Conservation (phyloP, 2,113 vertebrate species). For the Sclerurus mexicanus region DNA sequence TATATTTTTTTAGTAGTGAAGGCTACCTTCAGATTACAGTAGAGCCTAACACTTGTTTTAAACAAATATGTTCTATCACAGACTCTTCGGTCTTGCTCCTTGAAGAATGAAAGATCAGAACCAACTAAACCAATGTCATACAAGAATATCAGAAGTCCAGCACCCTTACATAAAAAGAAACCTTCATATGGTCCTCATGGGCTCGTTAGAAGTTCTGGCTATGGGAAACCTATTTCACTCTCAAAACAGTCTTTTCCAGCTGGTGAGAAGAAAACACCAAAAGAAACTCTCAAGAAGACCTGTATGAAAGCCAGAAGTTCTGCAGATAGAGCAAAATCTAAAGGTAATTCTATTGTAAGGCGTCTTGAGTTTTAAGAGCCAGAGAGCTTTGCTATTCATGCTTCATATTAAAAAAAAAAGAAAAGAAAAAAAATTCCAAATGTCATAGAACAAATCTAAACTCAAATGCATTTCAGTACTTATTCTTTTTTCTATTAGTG, state of each 20-base stretch:
- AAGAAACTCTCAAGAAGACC: conserved; percentile 57
- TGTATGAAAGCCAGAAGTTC: conserved; percentile 53
- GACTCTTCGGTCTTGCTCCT: conserved; percentile 10
- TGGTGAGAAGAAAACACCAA: conserved; percentile 68
- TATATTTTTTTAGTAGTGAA: background rate
- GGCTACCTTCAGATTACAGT: background rate
- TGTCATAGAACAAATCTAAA: background rate
- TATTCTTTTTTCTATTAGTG: background rate
- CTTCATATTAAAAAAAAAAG: background rate
- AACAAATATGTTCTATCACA: conserved; percentile 23
- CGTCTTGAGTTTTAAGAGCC: background rate
- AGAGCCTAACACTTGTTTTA: background rate
- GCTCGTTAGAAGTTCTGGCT: conserved; percentile 74
- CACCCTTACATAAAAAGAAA: conserved; percentile 68
- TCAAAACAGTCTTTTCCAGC: conserved; percentile 56
- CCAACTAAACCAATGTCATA: conserved; percentile 19
- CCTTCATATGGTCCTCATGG: conserved; percentile 35
- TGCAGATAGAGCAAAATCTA: conserved; percentile 63
- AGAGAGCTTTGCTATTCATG: background rate
- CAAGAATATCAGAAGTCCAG: conserved; percentile 66
- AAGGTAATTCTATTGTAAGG: conserved; percentile 63
- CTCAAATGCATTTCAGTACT: background rate
- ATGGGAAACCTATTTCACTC: conserved; percentile 65
- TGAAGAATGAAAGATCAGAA: conserved; percentile 40
- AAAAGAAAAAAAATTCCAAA: background rate